Percentiles rank a stretch among this genome's conserved stretches.
Conservation (phyloP, 2,888 invertebrate species). For the Marronus borbonicus region DNA sequence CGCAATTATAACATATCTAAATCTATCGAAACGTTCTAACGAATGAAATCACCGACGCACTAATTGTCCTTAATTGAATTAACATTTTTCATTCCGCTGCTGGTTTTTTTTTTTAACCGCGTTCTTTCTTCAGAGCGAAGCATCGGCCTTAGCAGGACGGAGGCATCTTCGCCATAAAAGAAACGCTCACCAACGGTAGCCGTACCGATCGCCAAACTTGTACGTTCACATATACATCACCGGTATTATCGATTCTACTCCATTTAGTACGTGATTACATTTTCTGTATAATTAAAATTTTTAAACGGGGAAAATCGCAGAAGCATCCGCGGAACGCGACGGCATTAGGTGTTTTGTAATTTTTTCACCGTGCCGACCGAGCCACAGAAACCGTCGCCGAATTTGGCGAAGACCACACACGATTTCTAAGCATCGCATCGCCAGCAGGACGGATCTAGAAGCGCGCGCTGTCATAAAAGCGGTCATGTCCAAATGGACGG, state of each 20-base stretch:
- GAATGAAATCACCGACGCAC: slow-evolving; percentile 21
- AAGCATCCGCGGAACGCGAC: slow-evolving; percentile 34
- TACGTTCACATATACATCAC: not conserved
- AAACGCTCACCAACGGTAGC: not conserved
- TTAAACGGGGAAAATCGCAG: slow-evolving; percentile 43
- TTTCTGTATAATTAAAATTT: slow-evolving; percentile 44
- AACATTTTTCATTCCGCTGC: slow-evolving; percentile 13
- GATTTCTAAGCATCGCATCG: slow-evolving; percentile 54
- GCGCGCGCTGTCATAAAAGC: slow-evolving; percentile 52
- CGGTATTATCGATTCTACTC: slow-evolving; percentile 22
- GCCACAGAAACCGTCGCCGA: slow-evolving; percentile 10
- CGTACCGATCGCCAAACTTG: not conserved
- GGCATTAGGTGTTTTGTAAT: slow-evolving; percentile 45
- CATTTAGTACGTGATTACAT: slow-evolving; percentile 36
- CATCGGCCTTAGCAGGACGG: not conserved
- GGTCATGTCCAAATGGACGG: slow-evolving; percentile 52
- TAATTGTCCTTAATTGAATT: slow-evolving; percentile 21
- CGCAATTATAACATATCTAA: not conserved
- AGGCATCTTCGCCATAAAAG: not conserved
- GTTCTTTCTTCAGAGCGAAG: not conserved
- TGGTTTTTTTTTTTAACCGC: not conserved
- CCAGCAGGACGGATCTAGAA: slow-evolving; percentile 55
- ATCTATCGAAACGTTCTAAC: not conserved
- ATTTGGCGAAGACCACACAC: slow-evolving; percentile 58
- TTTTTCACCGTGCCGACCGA: slow-evolving; percentile 42